Conservation (phyloP, 2,113 vertebrate species). For the Columba janthina region DNA sequence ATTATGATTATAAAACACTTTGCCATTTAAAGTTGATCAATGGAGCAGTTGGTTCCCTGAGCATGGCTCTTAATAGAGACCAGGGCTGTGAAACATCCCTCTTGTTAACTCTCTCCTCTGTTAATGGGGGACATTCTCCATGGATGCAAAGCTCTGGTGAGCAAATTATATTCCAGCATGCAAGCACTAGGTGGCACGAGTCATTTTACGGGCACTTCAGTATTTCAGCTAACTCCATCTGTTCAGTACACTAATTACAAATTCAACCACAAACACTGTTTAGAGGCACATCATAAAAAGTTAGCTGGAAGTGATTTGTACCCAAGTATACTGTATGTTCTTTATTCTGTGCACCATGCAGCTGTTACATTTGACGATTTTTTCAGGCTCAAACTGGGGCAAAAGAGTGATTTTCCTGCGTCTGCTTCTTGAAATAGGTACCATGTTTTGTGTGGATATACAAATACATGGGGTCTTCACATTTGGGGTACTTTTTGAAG, state of each 20-base stretch:
- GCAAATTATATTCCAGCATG: not conserved
- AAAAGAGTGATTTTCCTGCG: constrained; percentile 4
- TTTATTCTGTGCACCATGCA: not conserved
- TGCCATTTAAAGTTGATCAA: not conserved
- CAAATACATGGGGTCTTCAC: not conserved
- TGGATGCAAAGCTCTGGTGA: not conserved
- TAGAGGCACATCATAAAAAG: constrained; percentile 12
- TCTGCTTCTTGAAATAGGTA: not conserved
- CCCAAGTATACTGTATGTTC: not conserved
- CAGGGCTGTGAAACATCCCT: not conserved
- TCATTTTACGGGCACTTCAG: not conserved
- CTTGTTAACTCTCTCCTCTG: not conserved
- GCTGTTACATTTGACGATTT: not conserved
- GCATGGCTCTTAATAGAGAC: not conserved
- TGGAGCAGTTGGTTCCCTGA: not conserved
- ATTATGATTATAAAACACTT: not conserved
- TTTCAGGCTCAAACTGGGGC: not conserved
- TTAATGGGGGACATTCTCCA: not conserved
- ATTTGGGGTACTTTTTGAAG: not conserved
- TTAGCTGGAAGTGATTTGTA: constrained; percentile 18
- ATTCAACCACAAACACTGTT: not conserved
- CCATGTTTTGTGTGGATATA: not conserved
- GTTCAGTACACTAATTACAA: constrained; percentile 17
- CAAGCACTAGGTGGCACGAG: not conserved
- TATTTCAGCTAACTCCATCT: constrained; percentile 24